Percentiles rank a stretch among this genome's conserved stretches.
Conservation (phyloP, 2,113 vertebrate genomes). For the Tetrax tetrax region DNA sequence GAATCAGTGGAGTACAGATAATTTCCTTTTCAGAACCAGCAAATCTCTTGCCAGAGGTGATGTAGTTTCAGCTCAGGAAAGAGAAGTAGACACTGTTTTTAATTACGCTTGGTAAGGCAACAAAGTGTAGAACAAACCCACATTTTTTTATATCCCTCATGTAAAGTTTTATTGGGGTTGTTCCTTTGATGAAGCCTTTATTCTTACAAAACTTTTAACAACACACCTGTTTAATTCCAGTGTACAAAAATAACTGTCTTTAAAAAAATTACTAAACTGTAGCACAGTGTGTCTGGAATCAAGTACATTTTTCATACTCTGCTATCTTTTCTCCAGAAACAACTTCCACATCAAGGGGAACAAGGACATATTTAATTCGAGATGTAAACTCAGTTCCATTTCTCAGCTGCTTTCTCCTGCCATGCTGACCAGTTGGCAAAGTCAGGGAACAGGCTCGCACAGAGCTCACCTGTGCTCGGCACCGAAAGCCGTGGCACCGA, state of each 20-base stretch:
- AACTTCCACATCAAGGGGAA: not conserved
- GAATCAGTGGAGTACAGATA: not conserved
- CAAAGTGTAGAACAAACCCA: not conserved
- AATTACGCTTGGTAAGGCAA: not conserved
- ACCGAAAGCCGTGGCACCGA: not conserved
- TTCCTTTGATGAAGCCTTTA: not conserved
- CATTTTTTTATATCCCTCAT: not conserved
- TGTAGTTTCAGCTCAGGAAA: not conserved
- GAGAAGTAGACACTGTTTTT: not conserved
- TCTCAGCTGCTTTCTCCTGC: not conserved
- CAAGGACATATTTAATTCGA: not conserved
- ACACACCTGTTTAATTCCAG: not conserved
- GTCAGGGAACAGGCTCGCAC: not conserved
- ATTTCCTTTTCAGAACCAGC: not conserved
- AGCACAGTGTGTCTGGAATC: not conserved
- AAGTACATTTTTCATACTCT: not conserved
- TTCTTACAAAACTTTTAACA: slow-evolving; percentile 4
- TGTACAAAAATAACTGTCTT: slow-evolving; percentile 58
- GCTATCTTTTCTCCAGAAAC: not conserved
- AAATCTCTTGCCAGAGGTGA: not conserved
- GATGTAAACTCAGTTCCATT: not conserved
- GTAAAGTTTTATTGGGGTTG: slow-evolving; percentile 36
- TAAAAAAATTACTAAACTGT: not conserved
- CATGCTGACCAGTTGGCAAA: not conserved
- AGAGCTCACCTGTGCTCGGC: not conserved